Evolutionary conservation across 2,797 vertebrate genomes (phyloP).

Genomic region (Novumbra hubbsi): DNA sequence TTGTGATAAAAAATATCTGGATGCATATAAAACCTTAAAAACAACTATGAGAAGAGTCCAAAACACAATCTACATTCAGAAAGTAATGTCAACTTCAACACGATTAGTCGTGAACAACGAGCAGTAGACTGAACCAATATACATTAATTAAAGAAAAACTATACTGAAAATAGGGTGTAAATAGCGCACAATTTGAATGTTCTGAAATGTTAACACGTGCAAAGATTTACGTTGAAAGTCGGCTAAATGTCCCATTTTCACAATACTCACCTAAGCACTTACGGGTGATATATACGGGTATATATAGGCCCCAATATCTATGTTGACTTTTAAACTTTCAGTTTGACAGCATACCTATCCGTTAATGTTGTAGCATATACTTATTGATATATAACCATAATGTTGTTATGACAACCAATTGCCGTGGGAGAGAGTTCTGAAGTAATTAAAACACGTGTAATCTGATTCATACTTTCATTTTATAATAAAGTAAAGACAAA

Average conservation of each 20-base stretch:
- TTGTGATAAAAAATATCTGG: too few species aligned
- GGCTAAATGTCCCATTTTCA: too few species aligned
- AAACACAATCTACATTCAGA: not conserved
- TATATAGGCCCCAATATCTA: too few species aligned
- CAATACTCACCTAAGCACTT: too few species aligned
- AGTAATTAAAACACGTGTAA: slow-evolving; percentile 14
- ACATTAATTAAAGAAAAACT: too few species aligned
- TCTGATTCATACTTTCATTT: slow-evolving; percentile 38
- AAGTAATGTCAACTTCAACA: not conserved
- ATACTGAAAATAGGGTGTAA: too few species aligned
- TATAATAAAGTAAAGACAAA: slow-evolving; percentile 30
- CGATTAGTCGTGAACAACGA: not conserved
- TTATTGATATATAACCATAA: slow-evolving; percentile 3
- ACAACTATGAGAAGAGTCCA: not conserved
- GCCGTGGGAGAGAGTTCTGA: slow-evolving; percentile 27
- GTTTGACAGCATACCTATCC: not conserved
- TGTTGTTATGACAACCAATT: slow-evolving; percentile 1
- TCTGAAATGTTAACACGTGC: too few species aligned
- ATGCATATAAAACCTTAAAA: too few species aligned
- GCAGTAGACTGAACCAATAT: not conserved
- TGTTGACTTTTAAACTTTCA: too few species aligned
- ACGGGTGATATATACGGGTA: too few species aligned
- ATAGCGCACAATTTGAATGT: too few species aligned
- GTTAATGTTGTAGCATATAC: not conserved
- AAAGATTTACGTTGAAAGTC: too few species aligned